Evolutionary conservation across 2,113 vertebrate genomes (phyloP).

Genomic region (Stictonetta naevosa): DNA sequence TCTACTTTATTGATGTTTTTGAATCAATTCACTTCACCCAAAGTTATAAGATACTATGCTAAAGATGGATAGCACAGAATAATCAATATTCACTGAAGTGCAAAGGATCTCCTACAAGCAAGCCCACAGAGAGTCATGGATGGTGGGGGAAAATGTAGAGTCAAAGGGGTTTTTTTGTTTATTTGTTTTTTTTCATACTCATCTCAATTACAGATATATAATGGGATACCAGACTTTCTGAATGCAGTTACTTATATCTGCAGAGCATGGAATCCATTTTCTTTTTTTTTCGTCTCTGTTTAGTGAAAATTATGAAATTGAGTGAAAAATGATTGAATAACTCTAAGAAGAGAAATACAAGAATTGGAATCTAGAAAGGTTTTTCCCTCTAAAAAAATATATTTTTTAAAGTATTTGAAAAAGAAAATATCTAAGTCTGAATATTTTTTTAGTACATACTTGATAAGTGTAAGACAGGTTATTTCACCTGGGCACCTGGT

Average conservation of each 20-base stretch:
- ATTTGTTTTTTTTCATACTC: not conserved
- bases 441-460: not conserved
- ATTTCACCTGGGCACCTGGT: not conserved
- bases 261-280: not conserved
- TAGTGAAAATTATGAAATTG: not conserved
- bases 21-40: not conserved
- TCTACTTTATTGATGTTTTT: not conserved
- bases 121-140: not conserved
- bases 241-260: not conserved
- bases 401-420: not conserved
- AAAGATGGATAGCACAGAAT: not conserved
- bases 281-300: not conserved
- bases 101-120: not conserved
- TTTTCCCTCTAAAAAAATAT: not conserved
- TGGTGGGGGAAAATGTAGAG: not conserved
- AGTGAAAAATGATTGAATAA: not conserved
- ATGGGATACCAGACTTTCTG: not conserved
- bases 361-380: not conserved
- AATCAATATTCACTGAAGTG: not conserved
- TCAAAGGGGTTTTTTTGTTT: not conserved
- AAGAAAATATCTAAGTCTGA: not conserved
- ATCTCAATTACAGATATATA: not conserved
- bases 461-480: not conserved
- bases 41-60: not conserved
- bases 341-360: not conserved